Evolutionary conservation across 2,888 invertebrate genomes (phyloP).

Genomic region (Drosophila neoperkinsi): DNA sequence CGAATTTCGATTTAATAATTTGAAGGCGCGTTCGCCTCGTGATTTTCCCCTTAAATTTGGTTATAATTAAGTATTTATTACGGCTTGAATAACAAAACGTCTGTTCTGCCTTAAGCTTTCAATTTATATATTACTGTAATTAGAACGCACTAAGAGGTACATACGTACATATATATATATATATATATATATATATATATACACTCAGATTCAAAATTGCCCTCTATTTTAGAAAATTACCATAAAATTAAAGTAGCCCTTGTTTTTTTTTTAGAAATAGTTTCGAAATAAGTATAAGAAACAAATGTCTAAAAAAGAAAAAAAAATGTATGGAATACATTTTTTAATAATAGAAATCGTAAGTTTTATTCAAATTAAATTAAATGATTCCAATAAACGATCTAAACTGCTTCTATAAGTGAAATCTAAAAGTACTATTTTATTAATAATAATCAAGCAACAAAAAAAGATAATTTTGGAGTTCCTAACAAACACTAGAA

Average conservation of each 20-base stretch:
- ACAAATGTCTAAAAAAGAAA: neutral
- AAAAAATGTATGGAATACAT: no score
- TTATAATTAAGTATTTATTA: conserved; percentile 7
- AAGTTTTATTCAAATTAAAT: neutral
- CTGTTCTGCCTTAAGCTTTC: neutral
- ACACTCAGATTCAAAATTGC: neutral
- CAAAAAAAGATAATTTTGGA: neutral
- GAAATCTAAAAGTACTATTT: neutral
- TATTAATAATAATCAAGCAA: neutral
- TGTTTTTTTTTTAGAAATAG: neutral
- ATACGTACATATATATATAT: neutral
- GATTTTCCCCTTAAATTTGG: conserved; percentile 2
- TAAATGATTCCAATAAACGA: neutral
- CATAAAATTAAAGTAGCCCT: no score
- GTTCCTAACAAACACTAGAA: neutral
- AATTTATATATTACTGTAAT: conserved; percentile 4
- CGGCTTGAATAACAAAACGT: neutral
- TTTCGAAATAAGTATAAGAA: no score
- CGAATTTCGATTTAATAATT: conserved; percentile 33
- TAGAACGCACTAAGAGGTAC: neutral
- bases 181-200: neutral
- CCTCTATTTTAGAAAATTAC: neutral
- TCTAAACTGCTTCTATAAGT: no score
- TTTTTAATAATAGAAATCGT: neutral
- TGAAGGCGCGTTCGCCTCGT: neutral